Base-by-base conservation (phyloP, 2,113 vertebrate species). In the Synchiropus splendidus region DNA sequence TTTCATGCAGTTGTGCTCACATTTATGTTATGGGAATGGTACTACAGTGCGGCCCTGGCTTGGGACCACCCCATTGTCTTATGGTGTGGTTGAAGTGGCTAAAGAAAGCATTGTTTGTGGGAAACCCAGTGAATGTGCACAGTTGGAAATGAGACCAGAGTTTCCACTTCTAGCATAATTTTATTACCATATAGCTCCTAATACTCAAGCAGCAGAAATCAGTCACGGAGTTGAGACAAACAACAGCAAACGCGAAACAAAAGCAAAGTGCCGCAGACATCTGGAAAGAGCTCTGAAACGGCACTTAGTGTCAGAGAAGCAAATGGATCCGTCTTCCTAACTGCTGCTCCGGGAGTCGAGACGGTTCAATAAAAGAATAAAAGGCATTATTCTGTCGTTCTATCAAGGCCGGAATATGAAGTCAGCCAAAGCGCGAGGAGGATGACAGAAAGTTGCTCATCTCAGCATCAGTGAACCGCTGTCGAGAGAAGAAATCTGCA, bases 231-330 rank as follows among this genome's bases (percentile, higher is more conserved):
- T 31, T 6, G 13, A 37, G 18, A 48, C 21, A n/a, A 32, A 48
- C 17, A 17, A 39, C 18, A 39, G 44, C 1, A 18, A 18, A 6
- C 11, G 18, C 13, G 6, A 35, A 27, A 17, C 27, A 32, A 12
- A 48, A 8, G 12, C 36, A 32, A 39, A 13, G 36, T 12, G 6
- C 21, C 13, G 16, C 45, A 31, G 12, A 16, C 13, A 16, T 31
- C 36, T 13, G 12, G 9, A 48, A 36, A 10, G 21, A 39, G 36
- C 36, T 31, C 10, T 48, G 15, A 39, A 48, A 38, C 17, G 27
- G 21, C 45, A 47, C 45, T 37, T 31, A 48, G 34, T 31, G 45
- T 38, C 45, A 48, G 10, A 39, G 36, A 31, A 30, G 46, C 16
- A 39, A 48, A 48, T 18, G 16, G 21, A 31, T 39, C 12, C 15